Evolutionary conservation across 2,797 vertebrate genomes (phyloP).

Genomic region (Melanotaenia boesemani): DNA sequence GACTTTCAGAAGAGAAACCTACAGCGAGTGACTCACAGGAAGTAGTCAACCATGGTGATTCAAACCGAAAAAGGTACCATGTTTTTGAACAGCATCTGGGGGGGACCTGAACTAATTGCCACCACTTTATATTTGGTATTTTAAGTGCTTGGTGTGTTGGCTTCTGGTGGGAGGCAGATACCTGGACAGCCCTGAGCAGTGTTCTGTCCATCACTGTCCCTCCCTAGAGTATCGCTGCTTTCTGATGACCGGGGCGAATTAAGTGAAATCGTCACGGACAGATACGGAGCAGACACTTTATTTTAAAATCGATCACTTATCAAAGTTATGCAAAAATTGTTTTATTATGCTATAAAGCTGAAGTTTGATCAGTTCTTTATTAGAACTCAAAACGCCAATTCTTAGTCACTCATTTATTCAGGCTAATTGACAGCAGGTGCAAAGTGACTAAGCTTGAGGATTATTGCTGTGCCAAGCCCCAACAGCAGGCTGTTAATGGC

Average conservation of each 20-base stretch:
- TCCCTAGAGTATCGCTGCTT: constrained; percentile 93
- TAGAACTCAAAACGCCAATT: not conserved
- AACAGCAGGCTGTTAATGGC: not conserved
- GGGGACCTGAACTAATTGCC: not conserved
- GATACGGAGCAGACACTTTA: constrained; percentile 94
- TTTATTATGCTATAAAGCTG: not conserved
- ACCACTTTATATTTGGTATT: not conserved
- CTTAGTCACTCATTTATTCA: not conserved
- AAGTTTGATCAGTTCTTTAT: not conserved
- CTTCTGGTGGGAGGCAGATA: constrained; percentile 89
- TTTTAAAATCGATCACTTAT: not conserved
- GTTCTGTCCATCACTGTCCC: constrained; percentile 87
- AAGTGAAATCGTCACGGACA: constrained; percentile 99
- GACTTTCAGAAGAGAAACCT: constrained; percentile 26
- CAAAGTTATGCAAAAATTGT: not conserved
- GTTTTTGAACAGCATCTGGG: not conserved
- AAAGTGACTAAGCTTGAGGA: not conserved
- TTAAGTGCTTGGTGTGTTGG: not conserved
- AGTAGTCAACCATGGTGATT: rapidly evolving
- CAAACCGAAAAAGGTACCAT: constrained; percentile 57
- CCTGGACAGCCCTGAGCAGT: constrained; percentile 85
- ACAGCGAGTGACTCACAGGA: constrained; percentile 15
- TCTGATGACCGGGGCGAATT: constrained; percentile 97
- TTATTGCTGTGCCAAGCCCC: not conserved
- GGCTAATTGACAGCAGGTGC: not conserved